Conservation (phyloP, 2,888 invertebrate genomes). For the Itoplectis maculator region DNA sequence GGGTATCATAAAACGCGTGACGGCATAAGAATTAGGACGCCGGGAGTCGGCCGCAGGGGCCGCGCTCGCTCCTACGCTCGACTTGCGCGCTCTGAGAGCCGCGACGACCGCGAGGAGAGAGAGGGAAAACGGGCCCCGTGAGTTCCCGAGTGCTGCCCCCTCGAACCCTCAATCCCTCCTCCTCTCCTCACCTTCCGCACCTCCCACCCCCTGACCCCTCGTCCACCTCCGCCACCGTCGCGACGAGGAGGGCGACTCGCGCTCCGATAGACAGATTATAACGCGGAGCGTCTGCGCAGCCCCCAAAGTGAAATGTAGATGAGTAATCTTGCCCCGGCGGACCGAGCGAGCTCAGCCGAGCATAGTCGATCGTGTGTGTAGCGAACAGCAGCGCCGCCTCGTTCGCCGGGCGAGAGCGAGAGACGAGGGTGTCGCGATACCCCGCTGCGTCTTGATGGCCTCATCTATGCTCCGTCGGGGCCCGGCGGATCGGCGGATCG, state of each 20-base stretch:
- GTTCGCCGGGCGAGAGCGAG: no score
- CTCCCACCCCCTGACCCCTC: not conserved
- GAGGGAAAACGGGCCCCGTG: not conserved
- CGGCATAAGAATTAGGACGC: slow-evolving; percentile 83
- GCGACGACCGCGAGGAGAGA: no score
- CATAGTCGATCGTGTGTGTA: no score
- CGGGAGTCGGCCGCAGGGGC: slow-evolving; percentile 67
- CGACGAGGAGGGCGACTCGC: slow-evolving; percentile 34
- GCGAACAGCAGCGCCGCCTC: no score
- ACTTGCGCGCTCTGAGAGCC: slow-evolving; percentile 33
- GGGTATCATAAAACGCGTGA: slow-evolving; percentile 83
- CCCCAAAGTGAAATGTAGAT: slow-evolving; percentile 79
- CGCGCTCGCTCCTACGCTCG: slow-evolving; percentile 55
- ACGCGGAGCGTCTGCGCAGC: slow-evolving; percentile 31
- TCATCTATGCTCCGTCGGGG: slow-evolving; percentile 81
- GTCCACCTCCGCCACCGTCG: not conserved
- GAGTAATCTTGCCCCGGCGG: slow-evolving; percentile 84
- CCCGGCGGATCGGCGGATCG: slow-evolving; percentile 60
- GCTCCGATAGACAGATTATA: slow-evolving; percentile 59
- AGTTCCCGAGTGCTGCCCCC: no score
- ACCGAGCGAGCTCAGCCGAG: no score
- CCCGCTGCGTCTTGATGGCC: slow-evolving; percentile 83
- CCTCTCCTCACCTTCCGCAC: no score
- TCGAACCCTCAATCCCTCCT: no score
- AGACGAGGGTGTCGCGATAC: slow-evolving; percentile 83